Conservation (phyloP, 53 echinoderm and acorn worm species). For the Astropecten irregularis region DNA sequence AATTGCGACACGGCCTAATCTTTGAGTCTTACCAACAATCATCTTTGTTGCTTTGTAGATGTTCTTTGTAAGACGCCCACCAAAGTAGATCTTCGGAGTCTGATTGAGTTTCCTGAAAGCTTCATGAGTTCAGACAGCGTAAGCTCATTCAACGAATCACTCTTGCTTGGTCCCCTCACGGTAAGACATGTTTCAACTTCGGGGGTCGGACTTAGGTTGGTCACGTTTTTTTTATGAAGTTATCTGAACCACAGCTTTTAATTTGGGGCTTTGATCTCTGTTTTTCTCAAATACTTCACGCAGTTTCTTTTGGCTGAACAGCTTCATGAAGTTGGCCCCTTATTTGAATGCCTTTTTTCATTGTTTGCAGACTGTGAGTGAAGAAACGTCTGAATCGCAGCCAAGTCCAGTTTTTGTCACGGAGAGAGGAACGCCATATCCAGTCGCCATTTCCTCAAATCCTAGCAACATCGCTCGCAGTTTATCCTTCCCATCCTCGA, state of each 20-base stretch:
- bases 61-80: conserved; percentile 79
- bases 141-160: conserved; percentile 53
- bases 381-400: not conserved
- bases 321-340: no score
- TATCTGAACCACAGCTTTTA: no score
- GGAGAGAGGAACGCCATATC: not conserved
- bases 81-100: conserved; percentile 69
- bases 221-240: no score
- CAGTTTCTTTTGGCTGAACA: no score
- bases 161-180: conserved; percentile 46
- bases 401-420: not conserved
- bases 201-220: no score
- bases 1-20: no score
- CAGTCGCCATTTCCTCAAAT: conserved; percentile 21
- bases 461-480: conserved; percentile 27
- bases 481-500: conserved; percentile 28
- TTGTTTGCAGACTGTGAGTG: conserved; percentile 11
- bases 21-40: no score
- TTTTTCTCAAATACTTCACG: no score
- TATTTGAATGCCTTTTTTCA: no score
- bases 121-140: conserved; percentile 43
- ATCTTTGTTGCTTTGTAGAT: conserved; percentile 34
- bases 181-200: no score
- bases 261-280: no score
- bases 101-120: conserved; percentile 68